Evolutionary conservation across 2,113 vertebrate genomes (phyloP).

Genomic region (Chloropsis hardwickii): DNA sequence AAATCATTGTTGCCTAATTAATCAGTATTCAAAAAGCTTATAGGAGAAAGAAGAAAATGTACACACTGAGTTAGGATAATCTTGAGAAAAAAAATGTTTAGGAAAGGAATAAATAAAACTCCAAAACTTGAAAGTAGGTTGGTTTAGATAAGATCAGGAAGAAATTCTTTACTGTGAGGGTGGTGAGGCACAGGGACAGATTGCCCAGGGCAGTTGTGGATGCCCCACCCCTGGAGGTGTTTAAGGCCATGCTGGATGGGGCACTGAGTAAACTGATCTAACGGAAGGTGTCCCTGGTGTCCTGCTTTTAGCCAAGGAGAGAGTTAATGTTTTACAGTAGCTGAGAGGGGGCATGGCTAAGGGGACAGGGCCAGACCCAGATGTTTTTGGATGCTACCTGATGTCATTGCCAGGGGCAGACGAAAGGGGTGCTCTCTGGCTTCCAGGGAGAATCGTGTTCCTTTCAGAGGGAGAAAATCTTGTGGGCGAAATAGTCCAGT

Average conservation of each 20-base stretch:
- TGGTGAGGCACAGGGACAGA: neutral
- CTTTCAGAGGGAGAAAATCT: neutral
- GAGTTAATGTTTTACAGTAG: neutral
- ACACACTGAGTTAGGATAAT: neutral
- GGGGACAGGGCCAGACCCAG: neutral
- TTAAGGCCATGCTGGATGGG: neutral
- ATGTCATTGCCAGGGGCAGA: neutral
- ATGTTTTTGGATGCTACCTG: neutral
- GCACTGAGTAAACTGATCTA: neutral
- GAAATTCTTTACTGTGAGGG: neutral
- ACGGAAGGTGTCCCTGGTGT: neutral
- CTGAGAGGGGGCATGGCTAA: neutral
- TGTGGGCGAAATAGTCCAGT: rapidly evolving
- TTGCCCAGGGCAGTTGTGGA: neutral
- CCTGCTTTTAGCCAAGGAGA: neutral
- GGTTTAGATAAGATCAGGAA: neutral
- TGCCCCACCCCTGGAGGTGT: neutral
- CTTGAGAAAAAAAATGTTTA: neutral
- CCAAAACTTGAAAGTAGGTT: neutral
- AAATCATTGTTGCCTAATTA: neutral
- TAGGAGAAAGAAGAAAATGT: neutral
- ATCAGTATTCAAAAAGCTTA: neutral
- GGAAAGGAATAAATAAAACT: neutral
- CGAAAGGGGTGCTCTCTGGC: neutral
- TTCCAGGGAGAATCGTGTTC: neutral